phyloP scores from a whole-genome alignment of 2,113 vertebrate species.

The Phalacrocorax pelagicus region DNA sequence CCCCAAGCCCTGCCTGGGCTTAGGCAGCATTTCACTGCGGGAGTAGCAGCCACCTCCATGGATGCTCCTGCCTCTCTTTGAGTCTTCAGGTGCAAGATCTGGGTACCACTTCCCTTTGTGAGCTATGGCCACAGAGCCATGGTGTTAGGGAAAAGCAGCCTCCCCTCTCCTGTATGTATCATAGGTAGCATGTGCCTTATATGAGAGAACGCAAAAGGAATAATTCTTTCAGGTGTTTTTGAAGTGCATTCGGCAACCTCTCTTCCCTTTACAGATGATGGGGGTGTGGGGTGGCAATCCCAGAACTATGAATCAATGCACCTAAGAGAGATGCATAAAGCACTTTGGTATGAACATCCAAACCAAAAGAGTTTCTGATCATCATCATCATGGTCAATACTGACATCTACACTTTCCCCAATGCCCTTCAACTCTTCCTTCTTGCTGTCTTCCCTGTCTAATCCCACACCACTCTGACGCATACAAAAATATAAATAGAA shows the following conservation, averaged over 20 bases:
- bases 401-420: not conserved
- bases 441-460: not conserved
- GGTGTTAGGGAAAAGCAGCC: not conserved
- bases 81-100: not conserved
- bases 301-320: not conserved
- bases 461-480: not conserved
- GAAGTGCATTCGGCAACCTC: not conserved
- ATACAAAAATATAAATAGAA: not conserved
- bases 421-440: not conserved
- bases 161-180: not conserved
- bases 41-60: not conserved
- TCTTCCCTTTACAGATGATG: not conserved
- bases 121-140: not conserved
- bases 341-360: not conserved
- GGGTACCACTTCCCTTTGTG: not conserved
- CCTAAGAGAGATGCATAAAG: not conserved
- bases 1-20: not conserved
- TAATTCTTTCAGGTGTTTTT: not conserved
- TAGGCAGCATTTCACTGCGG: not conserved
- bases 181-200: not conserved
- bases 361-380: not conserved
- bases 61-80: not conserved
- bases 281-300: not conserved
- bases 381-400: not conserved
- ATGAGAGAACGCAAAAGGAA: rapidly evolving